Conservation (phyloP, 2,113 vertebrate species). For the Thryonomys swinderianus region DNA sequence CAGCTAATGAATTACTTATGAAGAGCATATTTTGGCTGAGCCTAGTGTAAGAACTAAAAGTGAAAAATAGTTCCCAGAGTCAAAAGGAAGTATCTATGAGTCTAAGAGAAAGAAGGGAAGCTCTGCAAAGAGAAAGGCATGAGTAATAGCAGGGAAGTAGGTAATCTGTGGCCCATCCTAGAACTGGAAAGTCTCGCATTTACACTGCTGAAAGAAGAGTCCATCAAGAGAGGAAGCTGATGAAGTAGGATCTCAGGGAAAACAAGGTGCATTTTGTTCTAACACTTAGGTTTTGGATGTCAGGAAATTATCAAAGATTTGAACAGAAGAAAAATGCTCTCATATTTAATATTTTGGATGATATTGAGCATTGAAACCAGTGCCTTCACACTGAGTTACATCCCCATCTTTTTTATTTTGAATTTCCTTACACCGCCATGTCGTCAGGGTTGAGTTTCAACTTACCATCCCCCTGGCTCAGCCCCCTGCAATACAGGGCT, state of each 20-base stretch:
- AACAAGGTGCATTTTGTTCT: not conserved
- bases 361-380: too few relatives aligned
- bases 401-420: not conserved
- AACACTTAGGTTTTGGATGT: not conserved
- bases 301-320: slow-evolving; percentile 20
- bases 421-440: not conserved
- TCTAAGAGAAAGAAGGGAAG: not conserved
- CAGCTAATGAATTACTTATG: not conserved
- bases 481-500: too few relatives aligned
- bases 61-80: not conserved
- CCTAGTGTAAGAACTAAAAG: not conserved
- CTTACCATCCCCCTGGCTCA: too few relatives aligned
- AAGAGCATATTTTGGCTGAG: not conserved
- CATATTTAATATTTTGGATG: not conserved
- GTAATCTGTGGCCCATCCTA: not conserved
- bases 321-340: not conserved
- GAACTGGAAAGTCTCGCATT: not conserved
- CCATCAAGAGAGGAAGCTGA: not conserved
- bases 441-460: not conserved
- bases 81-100: not conserved
- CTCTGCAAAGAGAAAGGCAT: not conserved
- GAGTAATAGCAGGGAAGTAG: not conserved
- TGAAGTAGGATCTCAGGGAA: not conserved
- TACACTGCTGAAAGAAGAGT: not conserved
- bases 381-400: too few relatives aligned